A percentile compares a stretch with the other conserved stretches of the same genome.
phyloP scores from a whole-genome alignment of 2,888 invertebrate genomes.

The Phalera bucephala region DNA sequence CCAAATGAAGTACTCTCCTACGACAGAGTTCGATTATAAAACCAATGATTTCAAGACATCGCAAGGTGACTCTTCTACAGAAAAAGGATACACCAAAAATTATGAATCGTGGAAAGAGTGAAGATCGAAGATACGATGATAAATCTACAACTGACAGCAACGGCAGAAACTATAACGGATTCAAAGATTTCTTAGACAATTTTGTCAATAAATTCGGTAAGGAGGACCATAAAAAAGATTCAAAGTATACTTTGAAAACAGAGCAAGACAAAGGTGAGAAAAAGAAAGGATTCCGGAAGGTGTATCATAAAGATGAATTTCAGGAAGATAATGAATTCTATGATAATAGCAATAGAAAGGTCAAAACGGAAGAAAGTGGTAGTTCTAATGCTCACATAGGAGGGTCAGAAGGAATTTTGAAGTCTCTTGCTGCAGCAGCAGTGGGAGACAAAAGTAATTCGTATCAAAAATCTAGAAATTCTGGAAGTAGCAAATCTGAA shows the following conservation, averaged over 20 bases:
- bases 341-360: slow-evolving; percentile 57
- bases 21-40: neutral
- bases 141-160: slow-evolving; percentile 34
- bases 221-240: slow-evolving; percentile 49
- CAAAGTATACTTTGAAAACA: slow-evolving; percentile 42
- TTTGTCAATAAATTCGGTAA: slow-evolving; percentile 64
- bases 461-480: slow-evolving; percentile 35
- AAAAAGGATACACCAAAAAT: slow-evolving; percentile 32
- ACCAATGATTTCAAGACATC: neutral
- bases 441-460: slow-evolving; percentile 38
- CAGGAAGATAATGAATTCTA: slow-evolving; percentile 69
- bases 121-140: slow-evolving; percentile 35
- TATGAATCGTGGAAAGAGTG: slow-evolving; percentile 37
- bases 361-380: slow-evolving; percentile 49
- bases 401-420: slow-evolving; percentile 49
- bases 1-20: slow-evolving; percentile 16
- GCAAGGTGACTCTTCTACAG: slow-evolving; percentile 27
- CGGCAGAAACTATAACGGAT: slow-evolving; percentile 42
- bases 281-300: slow-evolving; percentile 62
- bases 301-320: slow-evolving; percentile 73
- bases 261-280: slow-evolving; percentile 61
- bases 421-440: slow-evolving; percentile 47
- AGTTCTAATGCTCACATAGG: slow-evolving; percentile 43
- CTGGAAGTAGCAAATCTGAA: slow-evolving; percentile 32
- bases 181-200: slow-evolving; percentile 59